Base-by-base conservation (phyloP, 2,888 invertebrate species). In the Beris chalybata region DNA sequence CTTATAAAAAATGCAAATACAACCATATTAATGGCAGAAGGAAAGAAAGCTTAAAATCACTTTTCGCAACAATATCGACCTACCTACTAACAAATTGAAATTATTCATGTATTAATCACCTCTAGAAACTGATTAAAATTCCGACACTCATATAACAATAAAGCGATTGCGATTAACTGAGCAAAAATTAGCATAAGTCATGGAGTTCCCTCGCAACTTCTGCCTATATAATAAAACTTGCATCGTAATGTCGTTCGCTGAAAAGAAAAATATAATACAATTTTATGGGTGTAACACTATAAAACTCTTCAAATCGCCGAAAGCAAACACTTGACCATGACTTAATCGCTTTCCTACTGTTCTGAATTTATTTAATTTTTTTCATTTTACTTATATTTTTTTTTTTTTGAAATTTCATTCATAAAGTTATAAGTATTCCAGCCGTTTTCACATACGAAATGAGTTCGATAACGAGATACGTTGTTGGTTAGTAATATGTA, bases 311-410 rank as follows among this genome's bases (percentile, higher is more conserved):
- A 50, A 61, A 61, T 61, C 29, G 61, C 50, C 47, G 52, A 61
- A 61, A 61, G 61, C 61, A 61, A 61, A 61, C 50, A 61, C 61
- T 61, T 50, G 59, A 61, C 61, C 50, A 44, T 50, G 50, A 59
- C 59, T 59, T 59, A 59, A 59, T 59, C 59, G 48, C 59, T 59
- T 59, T 61, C 61, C 61, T 61, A 61, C 61, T 61, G 61, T 61
- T 61, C 61, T 61, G 52, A 47, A 61, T 61, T 38, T 38, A 38
- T 38, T 38, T 50, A 50, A 52, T 61, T 61, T 59, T 61, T 38
- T 38, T 15, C 32, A 3, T 13, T 50, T 50, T 32, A 32, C 32
- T 12, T 30, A 32, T 47, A 38, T 61, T 61, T 61, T 61, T 38
- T 50, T 61, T 38, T 38, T 38, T 38, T 38, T 1, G 32, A 61